Conservation (phyloP, 2,888 invertebrate species). For the Lacanobia wlatinum region DNA sequence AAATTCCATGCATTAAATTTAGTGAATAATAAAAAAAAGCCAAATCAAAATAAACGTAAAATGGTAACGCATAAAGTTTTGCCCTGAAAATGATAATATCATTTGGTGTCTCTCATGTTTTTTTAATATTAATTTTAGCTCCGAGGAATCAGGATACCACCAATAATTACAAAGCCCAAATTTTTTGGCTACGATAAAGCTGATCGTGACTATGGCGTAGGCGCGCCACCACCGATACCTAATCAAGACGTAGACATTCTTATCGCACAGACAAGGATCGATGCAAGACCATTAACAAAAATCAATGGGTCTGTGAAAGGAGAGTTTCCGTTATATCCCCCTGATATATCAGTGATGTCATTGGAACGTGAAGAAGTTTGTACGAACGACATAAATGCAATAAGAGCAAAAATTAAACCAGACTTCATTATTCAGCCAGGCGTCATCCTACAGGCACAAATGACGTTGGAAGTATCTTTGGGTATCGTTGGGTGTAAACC, state of each 20-base stretch:
- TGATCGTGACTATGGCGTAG: conserved; percentile 72
- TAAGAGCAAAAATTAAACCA: conserved; percentile 70
- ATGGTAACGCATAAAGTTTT: background rate
- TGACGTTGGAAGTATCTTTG: conserved; percentile 82
- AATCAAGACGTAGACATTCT: conserved; percentile 74
- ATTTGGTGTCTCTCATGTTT: background rate
- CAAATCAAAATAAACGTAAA: no score
- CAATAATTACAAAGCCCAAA: conserved; percentile 46
- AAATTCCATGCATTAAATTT: no score
- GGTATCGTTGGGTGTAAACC: conserved; percentile 83
- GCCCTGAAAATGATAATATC: background rate
- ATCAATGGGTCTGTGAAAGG: conserved; percentile 76
- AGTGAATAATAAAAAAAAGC: no score
- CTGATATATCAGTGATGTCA: conserved; percentile 59
- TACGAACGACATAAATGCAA: conserved; percentile 83
- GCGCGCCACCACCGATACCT: conserved; percentile 54
- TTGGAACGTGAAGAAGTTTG: conserved; percentile 76
- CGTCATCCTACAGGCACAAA: conserved; percentile 80
- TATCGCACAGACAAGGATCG: conserved; percentile 82
- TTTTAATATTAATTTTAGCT: conserved; percentile 70
- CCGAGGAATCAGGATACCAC: conserved; percentile 72
- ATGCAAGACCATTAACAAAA: conserved; percentile 75
- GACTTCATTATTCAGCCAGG: conserved; percentile 73
- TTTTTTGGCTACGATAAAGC: conserved; percentile 79
- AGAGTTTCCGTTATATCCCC: conserved; percentile 82